Percentiles rank a stretch among this genome's conserved stretches.
phyloP scores from a whole-genome alignment of 2,888 invertebrate species.

The Hirtodrosophila trivittata region DNA sequence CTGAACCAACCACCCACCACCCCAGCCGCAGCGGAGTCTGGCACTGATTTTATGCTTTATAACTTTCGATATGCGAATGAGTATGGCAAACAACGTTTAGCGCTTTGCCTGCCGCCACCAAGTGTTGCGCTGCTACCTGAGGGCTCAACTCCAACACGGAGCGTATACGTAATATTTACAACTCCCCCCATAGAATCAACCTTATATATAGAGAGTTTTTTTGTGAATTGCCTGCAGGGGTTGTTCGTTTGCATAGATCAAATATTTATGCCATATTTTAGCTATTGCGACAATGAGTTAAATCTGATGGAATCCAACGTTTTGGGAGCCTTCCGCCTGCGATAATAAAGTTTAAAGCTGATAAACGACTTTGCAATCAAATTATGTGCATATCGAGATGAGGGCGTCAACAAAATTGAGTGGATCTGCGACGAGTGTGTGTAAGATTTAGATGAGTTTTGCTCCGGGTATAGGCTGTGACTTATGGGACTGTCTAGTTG shows the following conservation, averaged over 20 bases:
- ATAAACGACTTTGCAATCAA: constrained; percentile 82
- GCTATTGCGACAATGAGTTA: constrained; percentile 74
- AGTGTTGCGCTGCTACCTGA: constrained; percentile 74
- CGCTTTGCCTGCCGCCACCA: constrained; percentile 59
- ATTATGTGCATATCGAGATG: constrained; percentile 71
- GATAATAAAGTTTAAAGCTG: constrained; percentile 78
- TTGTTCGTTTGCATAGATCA: constrained; percentile 62
- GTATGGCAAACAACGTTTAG: constrained; percentile 67
- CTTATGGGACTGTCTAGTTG: constrained; percentile 6
- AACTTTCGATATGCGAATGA: constrained; percentile 80
- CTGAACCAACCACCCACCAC: constrained; percentile 18
- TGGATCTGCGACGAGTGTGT: neutral
- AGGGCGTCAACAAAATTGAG: constrained; percentile 17
- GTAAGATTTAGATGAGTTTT: constrained; percentile 32
- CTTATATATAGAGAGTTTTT: too few relatives aligned
- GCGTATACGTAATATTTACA: constrained; percentile 68
- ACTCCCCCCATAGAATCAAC: too few relatives aligned
- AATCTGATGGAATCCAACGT: constrained; percentile 67
- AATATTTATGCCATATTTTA: constrained; percentile 79
- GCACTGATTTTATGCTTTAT: constrained; percentile 83
- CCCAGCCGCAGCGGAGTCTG: constrained; percentile 45
- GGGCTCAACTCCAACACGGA: constrained; percentile 51
- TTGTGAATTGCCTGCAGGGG: constrained; percentile 31
- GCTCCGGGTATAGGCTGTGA: neutral
- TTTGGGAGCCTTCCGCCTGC: constrained; percentile 47